phyloP scores from a whole-genome alignment of 92 coral and sea anemone genomes.

The Umimayanthus kanabou region DNA sequence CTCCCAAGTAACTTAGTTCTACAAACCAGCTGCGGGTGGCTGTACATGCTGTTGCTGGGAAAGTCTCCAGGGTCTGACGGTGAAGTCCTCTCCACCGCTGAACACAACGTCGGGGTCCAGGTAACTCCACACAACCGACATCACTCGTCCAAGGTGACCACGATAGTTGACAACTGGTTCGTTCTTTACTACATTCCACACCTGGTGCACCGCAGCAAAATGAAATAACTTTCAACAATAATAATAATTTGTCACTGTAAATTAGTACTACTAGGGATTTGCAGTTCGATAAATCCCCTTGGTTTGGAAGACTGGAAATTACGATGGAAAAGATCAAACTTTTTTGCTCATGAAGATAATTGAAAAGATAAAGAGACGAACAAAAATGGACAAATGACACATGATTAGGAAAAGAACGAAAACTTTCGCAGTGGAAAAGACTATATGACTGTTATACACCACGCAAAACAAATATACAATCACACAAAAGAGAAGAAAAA shows the following conservation, averaged over 20 bases:
- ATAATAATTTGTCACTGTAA: neutral
- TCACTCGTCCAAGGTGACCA: constrained; percentile 89
- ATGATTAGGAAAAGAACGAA: no score
- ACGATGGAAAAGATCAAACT: neutral
- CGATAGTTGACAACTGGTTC: constrained; percentile 83
- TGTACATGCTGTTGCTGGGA: constrained; percentile 63
- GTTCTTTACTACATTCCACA: constrained; percentile 87
- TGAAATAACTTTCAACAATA: neutral
- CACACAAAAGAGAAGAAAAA: no score
- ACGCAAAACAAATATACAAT: no score
- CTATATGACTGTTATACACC: no score
- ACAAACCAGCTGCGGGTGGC: constrained; percentile 76
- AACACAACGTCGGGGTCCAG: constrained; percentile 89
- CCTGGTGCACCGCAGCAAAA: constrained; percentile 43
- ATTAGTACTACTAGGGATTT: neutral
- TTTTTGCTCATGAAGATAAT: neutral
- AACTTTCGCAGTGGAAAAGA: no score
- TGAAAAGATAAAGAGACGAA: no score
- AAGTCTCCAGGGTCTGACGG: constrained; percentile 92
- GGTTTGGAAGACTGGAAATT: neutral
- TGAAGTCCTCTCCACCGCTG: constrained; percentile 97
- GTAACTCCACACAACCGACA: constrained; percentile 95
- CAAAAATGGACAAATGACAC: neutral
- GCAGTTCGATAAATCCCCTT: neutral
- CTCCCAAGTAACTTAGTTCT: neutral